Evolutionary conservation across 2,797 vertebrate species (phyloP).

Genomic region (Tolypeutes matacus): DNA sequence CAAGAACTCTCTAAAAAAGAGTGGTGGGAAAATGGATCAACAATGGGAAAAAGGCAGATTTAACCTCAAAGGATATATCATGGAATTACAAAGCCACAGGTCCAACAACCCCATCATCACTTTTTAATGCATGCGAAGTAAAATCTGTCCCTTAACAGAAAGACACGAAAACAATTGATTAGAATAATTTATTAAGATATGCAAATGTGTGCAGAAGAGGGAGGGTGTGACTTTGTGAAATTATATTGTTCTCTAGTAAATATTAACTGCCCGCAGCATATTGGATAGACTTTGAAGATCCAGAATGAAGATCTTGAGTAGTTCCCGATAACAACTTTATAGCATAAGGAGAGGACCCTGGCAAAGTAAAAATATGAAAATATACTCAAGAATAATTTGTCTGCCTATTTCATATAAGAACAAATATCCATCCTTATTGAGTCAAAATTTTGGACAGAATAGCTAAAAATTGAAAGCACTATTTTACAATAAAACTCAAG

Average conservation of each 20-base stretch:
- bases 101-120: neutral
- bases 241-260: neutral
- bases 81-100: neutral
- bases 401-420: neutral
- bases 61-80: neutral
- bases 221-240: neutral
- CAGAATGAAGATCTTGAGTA: neutral
- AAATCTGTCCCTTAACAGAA: neutral
- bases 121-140: neutral
- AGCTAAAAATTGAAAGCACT: neutral
- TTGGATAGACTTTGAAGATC: neutral
- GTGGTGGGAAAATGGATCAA: neutral
- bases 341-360: neutral
- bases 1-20: neutral
- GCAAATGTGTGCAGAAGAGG: neutral
- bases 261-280: neutral
- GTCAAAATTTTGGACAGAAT: neutral
- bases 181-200: neutral
- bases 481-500: neutral
- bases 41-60: neutral
- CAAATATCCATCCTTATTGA: neutral
- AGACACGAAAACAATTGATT: neutral
- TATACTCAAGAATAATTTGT: neutral
- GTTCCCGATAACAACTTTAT: neutral
- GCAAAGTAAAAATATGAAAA: neutral